Conservation (phyloP, 1,140 invertebrate genomes). For the Grapholita molesta region DNA sequence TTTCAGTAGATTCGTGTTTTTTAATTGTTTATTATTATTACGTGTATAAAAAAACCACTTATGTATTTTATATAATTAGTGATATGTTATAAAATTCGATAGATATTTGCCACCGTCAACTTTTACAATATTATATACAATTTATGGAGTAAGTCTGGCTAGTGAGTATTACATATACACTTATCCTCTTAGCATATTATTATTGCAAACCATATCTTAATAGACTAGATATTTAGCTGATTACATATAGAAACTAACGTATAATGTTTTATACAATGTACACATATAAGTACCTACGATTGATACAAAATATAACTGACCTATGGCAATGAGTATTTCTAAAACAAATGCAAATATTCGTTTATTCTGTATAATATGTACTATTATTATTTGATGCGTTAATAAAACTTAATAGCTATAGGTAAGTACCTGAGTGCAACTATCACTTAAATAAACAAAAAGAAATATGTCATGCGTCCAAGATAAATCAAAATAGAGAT, state of each 20-base stretch:
- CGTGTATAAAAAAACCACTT: background rate
- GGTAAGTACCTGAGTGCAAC: background rate
- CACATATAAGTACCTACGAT: background rate
- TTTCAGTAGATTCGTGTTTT: background rate
- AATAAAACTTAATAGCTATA: background rate
- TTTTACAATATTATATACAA: no score
- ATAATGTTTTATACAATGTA: background rate
- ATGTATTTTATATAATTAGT: slow-evolving; percentile 9
- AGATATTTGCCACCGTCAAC: background rate
- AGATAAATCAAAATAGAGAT: no score
- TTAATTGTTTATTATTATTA: background rate
- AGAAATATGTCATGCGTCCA: no score
- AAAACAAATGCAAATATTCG: background rate
- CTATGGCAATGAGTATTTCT: background rate
- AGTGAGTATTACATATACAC: background rate
- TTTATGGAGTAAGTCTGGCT: no score
- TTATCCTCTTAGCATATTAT: background rate
- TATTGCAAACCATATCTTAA: background rate
- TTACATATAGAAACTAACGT: background rate
- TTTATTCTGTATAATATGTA: background rate
- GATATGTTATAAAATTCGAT: slow-evolving; percentile 15
- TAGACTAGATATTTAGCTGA: background rate
- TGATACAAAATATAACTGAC: background rate
- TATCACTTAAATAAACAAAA: no score
- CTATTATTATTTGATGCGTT: background rate